Base-by-base conservation (phyloP, 2,797 vertebrate genomes). In the Mormyrus proboscirostris region DNA sequence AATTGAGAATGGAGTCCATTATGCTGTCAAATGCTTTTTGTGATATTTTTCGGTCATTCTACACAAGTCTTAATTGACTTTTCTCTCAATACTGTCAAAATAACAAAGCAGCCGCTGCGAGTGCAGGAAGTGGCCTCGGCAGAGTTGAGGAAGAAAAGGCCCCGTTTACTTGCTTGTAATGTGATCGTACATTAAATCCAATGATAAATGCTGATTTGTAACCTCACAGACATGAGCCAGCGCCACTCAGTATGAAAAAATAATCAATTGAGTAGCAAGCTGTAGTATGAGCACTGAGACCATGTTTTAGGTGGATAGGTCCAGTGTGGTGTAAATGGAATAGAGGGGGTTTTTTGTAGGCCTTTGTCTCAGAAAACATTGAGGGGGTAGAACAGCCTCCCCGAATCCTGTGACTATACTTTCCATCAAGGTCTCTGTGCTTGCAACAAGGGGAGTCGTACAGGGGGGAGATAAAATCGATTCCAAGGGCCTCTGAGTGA, bases 1-100 rank as follows among this genome's bases (percentile, higher is more conserved):
- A 87, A 69, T 73, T 89, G 38, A 69, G 59, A 86, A 57, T 49
- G 38, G 65, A 53, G 47, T 89, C 57, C 69, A 62, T 65, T 49
- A 59, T 33, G 47, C 33, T 50, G 84, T 55, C 47, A 29, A 14
- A 16, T 86, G 84, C 47, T 86, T 65, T 65, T 50, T 86, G 44
- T 69, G 51, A 38, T 33, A 65, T 88, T 33, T 83, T n/a, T 83
- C 33, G 33, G 16, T 83, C 50, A 82, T 69, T 49, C 55, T 65
- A 47, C 47, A 14, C 14, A 22, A 22, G 16, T 33, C 33, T 41
- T 53, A 62, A 86, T 41, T 86, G 82, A 86, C 25, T 14, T n/a
- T 59, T 41, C 47, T 86, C 57, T 69, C 8, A 25, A 55, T 57
- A 10, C 49, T 69, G 9, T 86, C 79, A n/a, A 12, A 73, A 50